These are phyloP conservation scores for Caenorhabditis latens DNA, from an alignment of 1,140 invertebrate genomes.

Conservation along the genomic window DNA sequence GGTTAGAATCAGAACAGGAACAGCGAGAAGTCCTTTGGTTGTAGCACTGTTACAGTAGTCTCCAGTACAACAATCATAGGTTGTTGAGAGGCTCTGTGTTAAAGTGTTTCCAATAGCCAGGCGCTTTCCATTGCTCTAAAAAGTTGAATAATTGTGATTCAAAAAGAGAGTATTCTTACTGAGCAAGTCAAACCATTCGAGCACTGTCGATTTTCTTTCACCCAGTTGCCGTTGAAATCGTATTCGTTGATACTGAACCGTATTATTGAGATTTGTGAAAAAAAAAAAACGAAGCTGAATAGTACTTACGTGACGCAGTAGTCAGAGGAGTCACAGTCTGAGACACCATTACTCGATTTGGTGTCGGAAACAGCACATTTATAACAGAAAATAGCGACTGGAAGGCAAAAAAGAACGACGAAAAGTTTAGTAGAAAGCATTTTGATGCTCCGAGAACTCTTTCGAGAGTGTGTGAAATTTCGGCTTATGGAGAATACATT, in stretches of 20 bases:
- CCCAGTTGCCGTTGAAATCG: not conserved
- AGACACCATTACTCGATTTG: not conserved
- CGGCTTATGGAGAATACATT: not conserved
- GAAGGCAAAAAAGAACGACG: not conserved
- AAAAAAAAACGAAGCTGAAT: not conserved
- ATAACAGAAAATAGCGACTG: not conserved
- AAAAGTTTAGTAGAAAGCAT: conserved; percentile 13
- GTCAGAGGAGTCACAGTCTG: not conserved
- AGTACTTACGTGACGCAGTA: conserved; percentile 18
- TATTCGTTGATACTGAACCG: not conserved
- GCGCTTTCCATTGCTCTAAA: not conserved
- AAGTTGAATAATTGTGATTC: not conserved
- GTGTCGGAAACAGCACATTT: not conserved
- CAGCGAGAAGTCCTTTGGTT: conserved; percentile 25
- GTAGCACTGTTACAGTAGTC: conserved; percentile 43
- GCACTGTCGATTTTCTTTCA: not conserved
- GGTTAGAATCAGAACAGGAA: conserved; percentile 7
- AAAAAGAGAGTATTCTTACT: not conserved
- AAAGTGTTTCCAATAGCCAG: not conserved
- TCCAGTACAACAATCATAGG: conserved; percentile 50
- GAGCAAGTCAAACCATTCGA: not conserved
- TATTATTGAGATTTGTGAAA: not conserved
- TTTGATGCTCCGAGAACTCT: not conserved
- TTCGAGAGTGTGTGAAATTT: not conserved
- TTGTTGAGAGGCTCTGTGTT: not conserved